A percentile compares a stretch with the other conserved stretches of the same genome.
Evolutionary conservation across 1,140 invertebrate species (phyloP).

Genomic region (Littorina saxatilis): DNA sequence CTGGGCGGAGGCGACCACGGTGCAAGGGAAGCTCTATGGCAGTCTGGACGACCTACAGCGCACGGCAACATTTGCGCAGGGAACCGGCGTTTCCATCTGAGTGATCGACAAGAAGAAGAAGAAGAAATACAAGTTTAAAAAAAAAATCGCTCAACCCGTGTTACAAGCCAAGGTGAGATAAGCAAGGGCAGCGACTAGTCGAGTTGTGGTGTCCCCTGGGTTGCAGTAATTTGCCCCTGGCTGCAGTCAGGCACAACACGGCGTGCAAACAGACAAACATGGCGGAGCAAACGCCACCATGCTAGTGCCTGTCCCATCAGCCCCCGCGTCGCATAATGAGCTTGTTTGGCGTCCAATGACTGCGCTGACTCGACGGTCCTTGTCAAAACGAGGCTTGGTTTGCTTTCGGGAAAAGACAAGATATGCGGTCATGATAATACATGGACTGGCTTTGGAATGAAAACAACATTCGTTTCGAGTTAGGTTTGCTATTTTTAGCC

Average conservation of each 20-base stretch:
- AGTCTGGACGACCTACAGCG: too few species aligned
- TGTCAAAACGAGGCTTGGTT: too few species aligned
- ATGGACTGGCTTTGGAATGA: too few species aligned
- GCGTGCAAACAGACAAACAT: slow-evolving; percentile 34
- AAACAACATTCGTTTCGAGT: too few species aligned
- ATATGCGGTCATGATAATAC: too few species aligned
- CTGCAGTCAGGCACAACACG: slow-evolving; percentile 10
- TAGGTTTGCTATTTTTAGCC: too few species aligned
- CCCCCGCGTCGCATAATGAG: slow-evolving; percentile 32
- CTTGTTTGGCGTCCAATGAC: slow-evolving; percentile 16
- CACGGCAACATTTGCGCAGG: too few species aligned
- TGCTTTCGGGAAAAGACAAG: too few species aligned
- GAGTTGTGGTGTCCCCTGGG: neutral
- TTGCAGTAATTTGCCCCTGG: slow-evolving; percentile 25
- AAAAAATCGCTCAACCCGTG: neutral
- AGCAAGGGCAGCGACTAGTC: neutral
- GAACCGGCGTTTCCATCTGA: too few species aligned
- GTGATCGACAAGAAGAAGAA: too few species aligned
- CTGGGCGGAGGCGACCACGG: too few species aligned
- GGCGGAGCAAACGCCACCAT: slow-evolving; percentile 2
- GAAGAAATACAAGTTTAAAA: neutral
- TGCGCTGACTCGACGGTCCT: neutral
- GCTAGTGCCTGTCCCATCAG: slow-evolving; percentile 26
- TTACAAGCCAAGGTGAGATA: slow-evolving; percentile 8
- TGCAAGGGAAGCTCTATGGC: too few species aligned